phyloP scores from a whole-genome alignment of 2,888 invertebrate genomes.

The Tetranychus piercei region DNA sequence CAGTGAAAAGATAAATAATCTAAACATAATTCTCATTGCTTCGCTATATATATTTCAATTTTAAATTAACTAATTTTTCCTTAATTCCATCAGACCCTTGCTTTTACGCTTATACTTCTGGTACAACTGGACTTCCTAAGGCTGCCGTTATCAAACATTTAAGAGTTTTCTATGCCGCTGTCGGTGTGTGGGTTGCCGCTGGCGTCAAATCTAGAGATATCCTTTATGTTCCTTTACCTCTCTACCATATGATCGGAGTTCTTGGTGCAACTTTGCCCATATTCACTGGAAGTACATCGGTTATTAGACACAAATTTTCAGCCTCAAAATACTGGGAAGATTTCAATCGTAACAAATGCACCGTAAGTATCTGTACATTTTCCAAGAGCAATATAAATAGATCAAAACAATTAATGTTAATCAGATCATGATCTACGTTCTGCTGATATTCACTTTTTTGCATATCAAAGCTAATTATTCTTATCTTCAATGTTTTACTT shows the following conservation, averaged over 20 bases:
- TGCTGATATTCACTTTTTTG: too few species aligned
- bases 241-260: conserved; percentile 41
- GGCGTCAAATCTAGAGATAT: conserved; percentile 32
- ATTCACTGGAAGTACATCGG: conserved; percentile 49
- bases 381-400: not conserved
- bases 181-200: not conserved
- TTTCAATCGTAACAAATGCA: conserved; percentile 75
- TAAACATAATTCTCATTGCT: too few species aligned
- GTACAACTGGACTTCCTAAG: conserved; percentile 92
- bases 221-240: conserved; percentile 38
- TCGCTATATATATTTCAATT: not conserved
- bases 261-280: conserved; percentile 34
- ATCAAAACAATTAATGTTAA: not conserved
- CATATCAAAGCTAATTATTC: too few species aligned
- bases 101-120: conserved; percentile 91
- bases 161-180: not conserved
- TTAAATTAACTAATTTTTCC: not conserved
- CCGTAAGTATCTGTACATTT: conserved; percentile 43
- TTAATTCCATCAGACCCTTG: conserved; percentile 33
- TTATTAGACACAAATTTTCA: conserved; percentile 74
- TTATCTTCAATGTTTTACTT: not conserved
- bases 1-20: too few species aligned
- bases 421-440: too few species aligned
- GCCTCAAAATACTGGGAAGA: conserved; percentile 81
- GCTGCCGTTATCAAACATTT: conserved; percentile 88